Base-by-base conservation (phyloP, 1,140 invertebrate genomes). In the Holcopasites calliopsidis region DNA sequence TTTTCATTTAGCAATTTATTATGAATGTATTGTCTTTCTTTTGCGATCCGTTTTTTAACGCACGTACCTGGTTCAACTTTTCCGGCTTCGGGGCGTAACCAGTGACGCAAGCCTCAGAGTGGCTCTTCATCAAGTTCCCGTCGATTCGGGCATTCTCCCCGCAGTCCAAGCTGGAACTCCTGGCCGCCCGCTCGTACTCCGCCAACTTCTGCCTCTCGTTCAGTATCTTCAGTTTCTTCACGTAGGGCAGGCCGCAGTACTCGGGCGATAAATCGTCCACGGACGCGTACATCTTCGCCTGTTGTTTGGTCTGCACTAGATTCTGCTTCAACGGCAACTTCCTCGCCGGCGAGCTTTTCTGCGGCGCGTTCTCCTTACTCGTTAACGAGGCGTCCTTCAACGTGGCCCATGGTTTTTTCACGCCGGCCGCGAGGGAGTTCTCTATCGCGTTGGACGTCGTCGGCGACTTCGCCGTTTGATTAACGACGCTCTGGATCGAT, bases 241-340 rank as follows among this genome's bases (percentile, higher is more conserved):
- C 96, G 85, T 97, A 97, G 0, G 96, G 96, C 57, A 97, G 87
- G n/a, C 95, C 95, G 35, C 95, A 95, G 80, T 97, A 97, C 86
- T 97, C 96, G 0, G 96, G 96, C n/a, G 96, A 97, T 16, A 97
- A 89, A 87, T 97, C 96, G 84, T 97, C 96, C 5, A 97, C 95
- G 11, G 96, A 97, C 57, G 93, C 93, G 86, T 97, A 97, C 88
- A 93, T 94, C 88, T 95, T 95, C 0, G 92, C 93, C 85, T 86
- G 92, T 71, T 91, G 92, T 83, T 76, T 86, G 52, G 89, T 78
- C 54, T 87, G 89, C 40, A 77, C 88, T 58, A 85, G 85, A 21
- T 86, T 89, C 55, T 89, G 86, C 44, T 86, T 88, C 5, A 85
- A 57, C 23, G 88, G 89, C 0, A 82, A n/a, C 38, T 81, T 88